A percentile compares a stretch with the other conserved stretches of the same genome.
Conservation (phyloP, 2,888 invertebrate genomes). For the Dilophus febrilis region DNA sequence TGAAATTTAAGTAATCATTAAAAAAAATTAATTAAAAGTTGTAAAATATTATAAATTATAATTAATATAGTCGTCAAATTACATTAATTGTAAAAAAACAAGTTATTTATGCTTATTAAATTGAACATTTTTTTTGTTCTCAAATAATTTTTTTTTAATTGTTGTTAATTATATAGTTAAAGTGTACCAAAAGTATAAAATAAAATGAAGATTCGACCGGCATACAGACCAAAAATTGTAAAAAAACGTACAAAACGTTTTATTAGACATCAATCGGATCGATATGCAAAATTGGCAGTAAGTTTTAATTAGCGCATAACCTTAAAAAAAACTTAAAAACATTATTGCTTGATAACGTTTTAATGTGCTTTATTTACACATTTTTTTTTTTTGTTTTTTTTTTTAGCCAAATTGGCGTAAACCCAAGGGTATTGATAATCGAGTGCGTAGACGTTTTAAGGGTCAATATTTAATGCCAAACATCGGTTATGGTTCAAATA, state of each 20-base stretch:
- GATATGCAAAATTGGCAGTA: constrained; percentile 90
- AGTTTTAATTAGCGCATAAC: constrained; percentile 14
- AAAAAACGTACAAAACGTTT: constrained; percentile 98
- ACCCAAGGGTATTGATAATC: constrained; percentile 99
- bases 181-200: constrained; percentile 19
- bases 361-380: background rate
- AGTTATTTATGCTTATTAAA: no score
- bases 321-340: background rate
- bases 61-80: no score
- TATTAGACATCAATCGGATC: constrained; percentile 95
- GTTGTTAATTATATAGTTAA: no score
- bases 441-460: constrained; percentile 97
- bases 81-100: no score
- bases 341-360: background rate
- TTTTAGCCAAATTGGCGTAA: constrained; percentile 92
- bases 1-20: no score
- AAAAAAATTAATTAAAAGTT: no score
- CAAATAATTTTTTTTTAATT: no score
- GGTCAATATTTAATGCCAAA: constrained; percentile 98
- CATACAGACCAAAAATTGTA: constrained; percentile 75
- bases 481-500: constrained; percentile 95
- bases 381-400: constrained; percentile 9
- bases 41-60: no score
- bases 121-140: no score
- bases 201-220: constrained; percentile 79